phyloP scores from a whole-genome alignment of 2,113 vertebrate genomes.

The Pica pica region DNA sequence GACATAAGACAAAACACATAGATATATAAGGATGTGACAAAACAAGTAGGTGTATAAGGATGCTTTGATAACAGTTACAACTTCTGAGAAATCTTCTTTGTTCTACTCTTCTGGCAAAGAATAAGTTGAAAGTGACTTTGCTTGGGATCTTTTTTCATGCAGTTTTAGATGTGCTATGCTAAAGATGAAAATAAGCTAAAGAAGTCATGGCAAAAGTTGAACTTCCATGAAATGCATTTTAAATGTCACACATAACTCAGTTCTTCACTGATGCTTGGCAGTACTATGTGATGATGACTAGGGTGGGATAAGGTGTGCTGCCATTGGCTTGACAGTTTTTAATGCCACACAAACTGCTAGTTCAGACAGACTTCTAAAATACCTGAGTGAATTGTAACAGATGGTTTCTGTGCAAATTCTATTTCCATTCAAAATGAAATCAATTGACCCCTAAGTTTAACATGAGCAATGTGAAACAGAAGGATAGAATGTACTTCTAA shows the following conservation, averaged over 20 bases:
- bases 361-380: not conserved
- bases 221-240: not conserved
- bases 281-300: too few species aligned
- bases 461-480: not conserved
- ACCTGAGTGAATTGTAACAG: not conserved
- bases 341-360: not conserved
- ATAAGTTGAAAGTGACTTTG: not conserved
- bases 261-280: not conserved
- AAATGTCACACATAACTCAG: not conserved
- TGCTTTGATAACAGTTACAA: not conserved
- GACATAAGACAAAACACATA: not conserved
- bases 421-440: not conserved
- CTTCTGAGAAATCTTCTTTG: not conserved
- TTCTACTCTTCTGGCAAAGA: not conserved
- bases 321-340: not conserved
- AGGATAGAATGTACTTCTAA: not conserved
- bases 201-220: not conserved
- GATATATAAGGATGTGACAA: not conserved
- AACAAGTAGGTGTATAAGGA: not conserved
- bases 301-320: not conserved
- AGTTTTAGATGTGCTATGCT: not conserved
- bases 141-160: not conserved
- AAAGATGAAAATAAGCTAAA: not conserved
- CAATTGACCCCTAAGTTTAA: not conserved
- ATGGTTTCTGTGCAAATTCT: not conserved